Evolutionary conservation across 2,888 invertebrate genomes (phyloP).

Genomic region (Conops quadrifasciatus): DNA sequence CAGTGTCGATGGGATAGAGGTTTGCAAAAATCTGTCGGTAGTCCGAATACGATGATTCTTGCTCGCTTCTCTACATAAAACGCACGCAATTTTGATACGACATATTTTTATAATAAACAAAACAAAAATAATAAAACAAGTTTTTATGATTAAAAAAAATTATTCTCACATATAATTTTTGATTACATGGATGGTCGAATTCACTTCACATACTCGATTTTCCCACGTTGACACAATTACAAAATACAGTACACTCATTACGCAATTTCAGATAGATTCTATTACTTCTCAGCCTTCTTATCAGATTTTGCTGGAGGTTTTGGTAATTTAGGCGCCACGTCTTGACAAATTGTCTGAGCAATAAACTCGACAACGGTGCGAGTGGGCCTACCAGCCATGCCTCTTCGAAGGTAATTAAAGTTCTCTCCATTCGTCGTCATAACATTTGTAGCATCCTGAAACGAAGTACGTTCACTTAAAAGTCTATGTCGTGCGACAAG

Average conservation of each 20-base stretch:
- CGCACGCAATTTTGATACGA: no score
- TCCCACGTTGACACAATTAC: not conserved
- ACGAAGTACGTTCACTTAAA: slow-evolving; percentile 12
- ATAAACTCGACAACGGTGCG: slow-evolving; percentile 78
- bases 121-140: not conserved
- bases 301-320: slow-evolving; percentile 12
- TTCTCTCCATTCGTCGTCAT: slow-evolving; percentile 74
- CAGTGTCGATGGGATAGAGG: slow-evolving; percentile 66
- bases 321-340: slow-evolving; percentile 56
- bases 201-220: not conserved
- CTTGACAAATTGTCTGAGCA: slow-evolving; percentile 67
- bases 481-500: not conserved
- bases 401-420: slow-evolving; percentile 70
- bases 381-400: slow-evolving; percentile 82
- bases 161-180: no score
- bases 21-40: slow-evolving; percentile 18
- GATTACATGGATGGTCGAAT: not conserved
- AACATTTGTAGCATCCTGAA: slow-evolving; percentile 75
- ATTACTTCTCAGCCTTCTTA: not conserved
- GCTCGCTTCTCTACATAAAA: no score
- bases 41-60: no score
- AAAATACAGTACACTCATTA: not conserved
- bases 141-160: no score
- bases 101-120: no score
- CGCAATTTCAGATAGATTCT: not conserved